Conservation (phyloP, 2,113 vertebrate species). For the Apodemus speciosus region DNA sequence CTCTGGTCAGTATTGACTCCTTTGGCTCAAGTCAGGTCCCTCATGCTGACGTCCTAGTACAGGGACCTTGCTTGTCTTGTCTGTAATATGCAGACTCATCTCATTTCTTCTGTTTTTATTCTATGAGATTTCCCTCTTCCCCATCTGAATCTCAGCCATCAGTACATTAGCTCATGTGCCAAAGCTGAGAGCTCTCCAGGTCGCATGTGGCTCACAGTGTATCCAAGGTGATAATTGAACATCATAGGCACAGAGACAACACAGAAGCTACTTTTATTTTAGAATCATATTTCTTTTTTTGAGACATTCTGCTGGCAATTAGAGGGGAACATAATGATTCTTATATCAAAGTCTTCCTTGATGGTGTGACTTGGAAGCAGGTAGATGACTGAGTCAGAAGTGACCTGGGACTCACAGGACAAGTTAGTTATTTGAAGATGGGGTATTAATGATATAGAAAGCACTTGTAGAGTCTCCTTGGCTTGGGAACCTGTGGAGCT, state of each 20-base stretch:
- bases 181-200: background rate
- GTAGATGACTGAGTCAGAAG: background rate
- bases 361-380: background rate
- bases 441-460: background rate
- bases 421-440: background rate
- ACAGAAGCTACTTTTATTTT: conserved; percentile 23
- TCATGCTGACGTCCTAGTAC: background rate
- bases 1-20: background rate
- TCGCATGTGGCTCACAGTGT: background rate
- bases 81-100: background rate
- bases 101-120: background rate
- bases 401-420: background rate
- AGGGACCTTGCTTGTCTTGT: background rate
- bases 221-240: background rate
- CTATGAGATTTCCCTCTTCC: background rate
- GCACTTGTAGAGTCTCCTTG: background rate
- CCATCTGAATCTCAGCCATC: background rate
- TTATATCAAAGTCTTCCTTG: background rate
- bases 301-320: background rate
- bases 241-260: background rate
- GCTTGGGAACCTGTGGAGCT: background rate
- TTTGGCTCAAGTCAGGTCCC: background rate
- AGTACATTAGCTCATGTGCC: background rate
- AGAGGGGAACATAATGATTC: background rate
- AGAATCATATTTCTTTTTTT: background rate